Percentiles rank a stretch among this genome's conserved stretches.
Evolutionary conservation across 2,113 vertebrate genomes (phyloP).

Genomic region (Phycodurus eques): DNA sequence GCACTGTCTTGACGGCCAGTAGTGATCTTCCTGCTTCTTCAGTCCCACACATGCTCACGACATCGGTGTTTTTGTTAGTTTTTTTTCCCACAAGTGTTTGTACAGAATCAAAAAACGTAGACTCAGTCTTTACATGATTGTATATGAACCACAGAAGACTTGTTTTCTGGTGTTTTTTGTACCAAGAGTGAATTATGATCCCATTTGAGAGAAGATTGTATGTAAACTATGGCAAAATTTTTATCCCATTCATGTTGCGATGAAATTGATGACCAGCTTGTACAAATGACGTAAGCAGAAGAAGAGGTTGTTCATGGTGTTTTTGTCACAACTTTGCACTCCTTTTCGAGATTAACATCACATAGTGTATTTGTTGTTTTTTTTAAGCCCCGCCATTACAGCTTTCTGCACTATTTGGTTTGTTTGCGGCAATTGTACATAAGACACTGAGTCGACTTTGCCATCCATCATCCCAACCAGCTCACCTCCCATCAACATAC

Average conservation of each 20-base stretch:
- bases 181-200: conserved; percentile 82
- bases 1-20: conserved; percentile 91
- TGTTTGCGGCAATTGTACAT: conserved; percentile 75
- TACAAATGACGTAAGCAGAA: conserved; percentile 80
- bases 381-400: background rate
- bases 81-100: conserved; percentile 80
- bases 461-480: conserved; percentile 54
- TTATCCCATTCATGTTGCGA: conserved; percentile 82
- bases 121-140: conserved; percentile 96
- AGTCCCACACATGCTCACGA: conserved; percentile 78
- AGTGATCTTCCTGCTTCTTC: conserved; percentile 82
- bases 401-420: conserved; percentile 56
- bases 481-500: background rate
- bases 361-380: conserved; percentile 63
- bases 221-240: conserved; percentile 95
- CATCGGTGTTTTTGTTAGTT: conserved; percentile 69
- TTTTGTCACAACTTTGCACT: conserved; percentile 90
- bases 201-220: conserved; percentile 93
- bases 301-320: conserved; percentile 87
- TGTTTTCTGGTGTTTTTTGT: conserved; percentile 95
- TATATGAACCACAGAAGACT: conserved; percentile 94
- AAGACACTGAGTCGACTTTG: conserved; percentile 44
- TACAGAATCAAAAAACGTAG: conserved; percentile 87
- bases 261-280: conserved; percentile 84
- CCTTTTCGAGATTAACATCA: conserved; percentile 66